Percentiles rank a stretch among this genome's conserved stretches.
Evolutionary conservation across 2,113 vertebrate genomes (phyloP).

Genomic region (Sinocyclocheilus anshuiensis): DNA sequence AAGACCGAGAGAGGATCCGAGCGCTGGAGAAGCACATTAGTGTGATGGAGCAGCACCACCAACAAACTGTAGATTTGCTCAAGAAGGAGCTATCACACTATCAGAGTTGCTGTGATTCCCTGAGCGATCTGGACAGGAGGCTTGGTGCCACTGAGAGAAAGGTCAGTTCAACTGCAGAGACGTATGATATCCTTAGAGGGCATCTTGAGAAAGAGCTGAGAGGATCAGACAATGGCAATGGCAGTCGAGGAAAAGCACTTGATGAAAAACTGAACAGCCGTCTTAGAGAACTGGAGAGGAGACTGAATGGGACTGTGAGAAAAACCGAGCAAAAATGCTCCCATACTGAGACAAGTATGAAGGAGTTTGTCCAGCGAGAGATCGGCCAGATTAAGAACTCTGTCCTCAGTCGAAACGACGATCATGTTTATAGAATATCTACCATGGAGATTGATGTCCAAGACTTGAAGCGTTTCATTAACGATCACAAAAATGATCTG

Average conservation of each 20-base stretch:
- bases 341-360: slow-evolving; percentile 72
- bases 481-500: slow-evolving; percentile 70
- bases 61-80: slow-evolving; percentile 73
- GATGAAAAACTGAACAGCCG: slow-evolving; percentile 74
- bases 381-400: slow-evolving; percentile 70
- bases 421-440: slow-evolving; percentile 70
- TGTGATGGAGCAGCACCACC: slow-evolving; percentile 81
- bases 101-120: slow-evolving; percentile 72
- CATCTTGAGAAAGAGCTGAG: slow-evolving; percentile 75
- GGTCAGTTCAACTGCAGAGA: slow-evolving; percentile 71
- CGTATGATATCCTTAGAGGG: slow-evolving; percentile 73
- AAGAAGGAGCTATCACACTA: slow-evolving; percentile 68
- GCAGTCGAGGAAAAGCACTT: slow-evolving; percentile 64
- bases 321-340: slow-evolving; percentile 76
- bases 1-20: slow-evolving; percentile 81
- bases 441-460: slow-evolving; percentile 75
- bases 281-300: slow-evolving; percentile 81
- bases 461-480: slow-evolving; percentile 68
- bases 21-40: slow-evolving; percentile 82
- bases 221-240: slow-evolving; percentile 50
- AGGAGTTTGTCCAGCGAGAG: slow-evolving; percentile 73
- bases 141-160: slow-evolving; percentile 73
- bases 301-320: slow-evolving; percentile 79
- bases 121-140: slow-evolving; percentile 69
- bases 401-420: slow-evolving; percentile 70